Evolutionary conservation across 2,797 vertebrate species (phyloP), one percentile per base, ranked within the genome.

Genomic region (Anabas testudineus): DNA sequence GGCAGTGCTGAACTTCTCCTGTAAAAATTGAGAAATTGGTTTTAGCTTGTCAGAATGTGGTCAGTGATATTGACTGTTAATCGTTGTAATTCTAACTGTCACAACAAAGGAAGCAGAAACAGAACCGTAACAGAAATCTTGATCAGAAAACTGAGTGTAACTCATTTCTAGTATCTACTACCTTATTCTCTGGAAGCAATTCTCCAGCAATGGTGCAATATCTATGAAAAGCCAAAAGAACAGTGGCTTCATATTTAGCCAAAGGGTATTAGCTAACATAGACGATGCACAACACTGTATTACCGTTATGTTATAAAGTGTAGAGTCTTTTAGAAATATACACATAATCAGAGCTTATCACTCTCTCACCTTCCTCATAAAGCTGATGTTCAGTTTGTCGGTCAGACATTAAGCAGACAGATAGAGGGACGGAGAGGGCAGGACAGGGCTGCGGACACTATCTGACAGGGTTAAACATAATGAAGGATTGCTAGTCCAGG

Each of bases 331-430:
- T 74, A 88, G 76, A 91, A 91, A 88, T 72, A 68, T 76, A 84
- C 80, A 92, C 93, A 91, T 87, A 90, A 93, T 91, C 90, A 93
- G 83, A 36, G 64, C 19, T 36, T 32, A 28, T 63, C 34, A 4
- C 56, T 72, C 12, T 43, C 18, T 57, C 16, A 28, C 48, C 42
- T 48, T 59, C 16, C 22, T 49, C 64, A 10, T 70, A 24, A 41
- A 48, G 21, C 39, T 57, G 46, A 47, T 42, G 59, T 47, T 37
- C 57, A 71, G 62, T 62, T 28, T 74, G 45, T 41, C 43, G 59
- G 71, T 78, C 61, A 54, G 21, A 63, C 67, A 21, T 71, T 2
- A 36, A 74, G 24, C 54, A 24, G 52, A 62, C 36, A 52, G 52
- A 68, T 26, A n/a, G 49, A 46, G 51, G 64, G 67, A 60, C 61